Evolutionary conservation across 2,797 vertebrate species (phyloP), one percentile per base, ranked within the genome.

Genomic region (Danio aesculapii): DNA sequence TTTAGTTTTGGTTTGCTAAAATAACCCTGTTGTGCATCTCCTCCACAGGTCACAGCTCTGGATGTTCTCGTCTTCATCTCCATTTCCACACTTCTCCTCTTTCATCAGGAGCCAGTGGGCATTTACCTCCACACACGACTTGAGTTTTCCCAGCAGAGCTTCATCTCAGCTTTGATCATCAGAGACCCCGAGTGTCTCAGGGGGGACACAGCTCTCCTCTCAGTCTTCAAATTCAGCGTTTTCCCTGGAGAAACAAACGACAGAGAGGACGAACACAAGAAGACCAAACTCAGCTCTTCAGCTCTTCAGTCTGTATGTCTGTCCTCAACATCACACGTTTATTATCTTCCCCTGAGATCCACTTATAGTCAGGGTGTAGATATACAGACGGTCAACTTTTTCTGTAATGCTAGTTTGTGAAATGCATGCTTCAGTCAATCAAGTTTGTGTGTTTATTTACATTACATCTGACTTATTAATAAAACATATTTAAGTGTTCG

Each of bases 121-220:
- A 89, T 90, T 86, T 81, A 87, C 88, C 91, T 91, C 88, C 87
- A 85, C 88, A 88, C 86, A 90, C 89, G 88, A 89, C 53, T 81
- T 88, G 82, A 87, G 88, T 88, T 77, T 66, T 79, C 84, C 86
- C 86, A 80, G 87, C 89, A 90, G 86, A 91, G 86, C 17, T 44
- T 75, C 86, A 69, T 90, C 90, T 81, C 86, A 64, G 86, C 92
- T 93, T 94, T 94, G 91, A 94, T 93, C 92, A 92, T 91, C 89
- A 88, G 86, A 88, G 77, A 88, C 89, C 83, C 84, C 61, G 88
- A 92, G 91, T 90, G 88, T 80, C 72, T 76, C 72, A 58, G 50
- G 83, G 58, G 59, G 49, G 30, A 30, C 30, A 71, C 59, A 41
- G 52, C 57, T 76, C 72, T 79, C 59, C 64, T 49, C 49, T 49